Percentiles rank a stretch among this genome's conserved stretches.
phyloP scores from a whole-genome alignment of 2,888 invertebrate species.

The Mesochorus sp. region DNA sequence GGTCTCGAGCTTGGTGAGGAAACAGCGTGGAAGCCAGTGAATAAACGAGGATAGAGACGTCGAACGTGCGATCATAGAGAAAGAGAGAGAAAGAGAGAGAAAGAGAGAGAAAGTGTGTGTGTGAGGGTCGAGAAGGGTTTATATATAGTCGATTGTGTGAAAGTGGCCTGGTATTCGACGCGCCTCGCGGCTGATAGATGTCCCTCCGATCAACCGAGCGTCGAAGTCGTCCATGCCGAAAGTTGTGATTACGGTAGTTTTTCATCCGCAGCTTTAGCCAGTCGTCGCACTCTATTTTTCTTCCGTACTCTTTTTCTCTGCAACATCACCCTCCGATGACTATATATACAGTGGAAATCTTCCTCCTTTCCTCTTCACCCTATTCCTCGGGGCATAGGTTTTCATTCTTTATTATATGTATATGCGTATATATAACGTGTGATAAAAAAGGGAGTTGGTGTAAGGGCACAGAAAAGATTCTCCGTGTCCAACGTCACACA shows the following conservation, averaged over 20 bases:
- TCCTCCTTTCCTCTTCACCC: neutral
- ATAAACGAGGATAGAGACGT: constrained; percentile 66
- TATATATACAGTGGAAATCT: neutral
- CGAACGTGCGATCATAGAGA: constrained; percentile 42
- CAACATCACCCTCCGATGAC: neutral
- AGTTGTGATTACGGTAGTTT: constrained; percentile 65
- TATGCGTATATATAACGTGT: neutral
- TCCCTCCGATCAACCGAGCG: constrained; percentile 58
- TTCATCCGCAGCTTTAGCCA: constrained; percentile 60
- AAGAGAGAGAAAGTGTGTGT: constrained; percentile 14
- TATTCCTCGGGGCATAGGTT: constrained; percentile 1
- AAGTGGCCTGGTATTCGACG: constrained; percentile 61
- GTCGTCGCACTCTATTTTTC: constrained; percentile 27
- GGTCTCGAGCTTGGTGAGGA: constrained; percentile 22
- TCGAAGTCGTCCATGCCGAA: constrained; percentile 63
- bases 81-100: constrained; percentile 21
- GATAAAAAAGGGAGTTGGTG: constrained; percentile 15
- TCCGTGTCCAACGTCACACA: neutral
- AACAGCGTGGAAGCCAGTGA: constrained; percentile 49
- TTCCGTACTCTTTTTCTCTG: neutral
- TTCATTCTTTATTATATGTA: no score
- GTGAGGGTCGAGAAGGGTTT: constrained; percentile 10
- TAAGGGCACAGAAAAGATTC: constrained; percentile 14
- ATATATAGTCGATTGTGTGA: constrained; percentile 46
- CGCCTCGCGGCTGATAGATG: constrained; percentile 70